Evolutionary conservation across 2,888 invertebrate genomes (phyloP), one percentile per base, ranked within the genome.

Genomic region (Rotaria magnacalcarata): DNA sequence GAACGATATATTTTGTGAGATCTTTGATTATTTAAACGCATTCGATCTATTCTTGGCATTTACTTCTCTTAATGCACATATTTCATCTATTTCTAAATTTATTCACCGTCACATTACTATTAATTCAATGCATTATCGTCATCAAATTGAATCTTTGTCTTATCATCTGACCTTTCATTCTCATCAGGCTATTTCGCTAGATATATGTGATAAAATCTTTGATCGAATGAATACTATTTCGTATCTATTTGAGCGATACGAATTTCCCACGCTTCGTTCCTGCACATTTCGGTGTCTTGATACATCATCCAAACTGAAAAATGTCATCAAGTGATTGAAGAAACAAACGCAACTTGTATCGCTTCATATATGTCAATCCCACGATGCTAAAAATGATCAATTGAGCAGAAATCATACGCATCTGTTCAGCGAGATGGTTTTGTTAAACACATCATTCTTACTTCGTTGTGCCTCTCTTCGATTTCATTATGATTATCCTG

Each of bases 21-120:
- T 75, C 41, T 75, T 75, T 75, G 75, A 75, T 75, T 16, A 75
- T 21, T 75, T 75, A 43, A 75, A 43, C 43, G 75, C 43, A 43
- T 75, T 75, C 19, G 75, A 43, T 43, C 43, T 75, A 19, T 75
- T 75, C 7, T 75, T 75, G 43, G 43, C 43, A 43, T 75, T 75
- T 43, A 6, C 19, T 43, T 75, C 75, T 75, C 75, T 75, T 24
- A 75, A 75, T 75, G 11, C 43, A 75, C 75, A 43, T 75, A 75
- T 75, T 43, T 75, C 75, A 75, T 43, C 75, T 43, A 75, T 75
- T 75, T 21, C 43, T 21, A 75, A 75, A 75, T 75, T 19, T 34
- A 21, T 1, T 41, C 41, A 3, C 43, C 43, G 16, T 43, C 75
- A 75, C 43, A 4, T 75, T 43, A 43, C 43, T 75, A 43, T 75